Conservation (phyloP, 2,113 vertebrate species). For the Clarias macrocephalus region DNA sequence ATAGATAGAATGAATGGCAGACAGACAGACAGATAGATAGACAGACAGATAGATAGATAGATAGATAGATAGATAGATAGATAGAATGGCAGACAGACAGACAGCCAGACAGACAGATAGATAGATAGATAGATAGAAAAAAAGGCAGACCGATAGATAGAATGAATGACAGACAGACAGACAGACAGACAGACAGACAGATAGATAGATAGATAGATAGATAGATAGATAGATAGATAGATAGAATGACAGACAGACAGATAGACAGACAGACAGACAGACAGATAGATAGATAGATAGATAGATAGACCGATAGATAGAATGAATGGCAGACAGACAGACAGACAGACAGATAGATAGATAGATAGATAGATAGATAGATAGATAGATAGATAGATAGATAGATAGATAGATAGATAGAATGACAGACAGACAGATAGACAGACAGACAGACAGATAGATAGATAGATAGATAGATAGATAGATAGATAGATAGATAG, state of each 20-base stretch:
- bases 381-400: neutral
- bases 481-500: neutral
- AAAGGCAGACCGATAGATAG: too few species aligned
- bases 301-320: neutral
- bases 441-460: neutral
- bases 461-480: neutral
- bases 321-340: neutral
- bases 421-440: neutral
- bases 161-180: neutral
- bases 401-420: neutral
- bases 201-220: neutral
- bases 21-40: neutral
- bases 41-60: neutral
- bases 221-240: neutral
- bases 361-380: neutral
- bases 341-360: neutral
- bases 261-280: neutral
- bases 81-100: neutral
- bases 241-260: neutral
- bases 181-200: neutral
- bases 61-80: neutral
- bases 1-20: too few species aligned
- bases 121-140: neutral
- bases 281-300: neutral
- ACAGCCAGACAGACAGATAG: neutral